phyloP scores from a whole-genome alignment of 2,113 vertebrate genomes.

The Nipponia nippon region DNA sequence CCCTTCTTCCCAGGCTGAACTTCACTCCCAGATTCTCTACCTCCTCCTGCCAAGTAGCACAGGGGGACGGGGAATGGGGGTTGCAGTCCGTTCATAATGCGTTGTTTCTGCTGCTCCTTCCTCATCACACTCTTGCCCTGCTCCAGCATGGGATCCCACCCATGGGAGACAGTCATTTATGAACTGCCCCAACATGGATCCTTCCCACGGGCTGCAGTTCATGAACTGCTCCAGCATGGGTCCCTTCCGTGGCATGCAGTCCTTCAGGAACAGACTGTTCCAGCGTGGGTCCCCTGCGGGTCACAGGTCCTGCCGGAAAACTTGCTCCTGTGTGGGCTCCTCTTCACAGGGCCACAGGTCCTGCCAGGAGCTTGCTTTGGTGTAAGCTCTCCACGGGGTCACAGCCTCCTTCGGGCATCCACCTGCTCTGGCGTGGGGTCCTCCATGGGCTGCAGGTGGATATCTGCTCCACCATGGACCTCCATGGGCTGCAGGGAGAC shows the following conservation, averaged over 20 bases:
- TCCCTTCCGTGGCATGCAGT: not conserved
- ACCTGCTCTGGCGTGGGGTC: rapidly evolving
- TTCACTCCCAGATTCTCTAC: rapidly evolving
- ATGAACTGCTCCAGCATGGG: not conserved
- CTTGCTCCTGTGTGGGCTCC: rapidly evolving
- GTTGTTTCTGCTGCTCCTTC: rapidly evolving
- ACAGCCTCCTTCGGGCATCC: not conserved
- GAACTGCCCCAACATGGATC: not conserved
- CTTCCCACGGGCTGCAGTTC: not conserved
- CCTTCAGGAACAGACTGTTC: not conserved
- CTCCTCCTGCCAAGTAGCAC: rapidly evolving
- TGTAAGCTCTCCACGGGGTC: rapidly evolving
- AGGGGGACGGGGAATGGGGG: rapidly evolving
- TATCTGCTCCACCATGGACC: not conserved
- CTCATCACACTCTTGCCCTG: not conserved
- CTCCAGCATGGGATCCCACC: not conserved
- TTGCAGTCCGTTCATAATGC: rapidly evolving
- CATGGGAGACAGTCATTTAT: not conserved
- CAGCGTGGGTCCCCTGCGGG: rapidly evolving
- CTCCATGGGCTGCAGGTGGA: not conserved
- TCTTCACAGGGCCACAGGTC: not conserved
- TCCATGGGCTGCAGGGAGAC: not conserved
- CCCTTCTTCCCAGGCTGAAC: not conserved
- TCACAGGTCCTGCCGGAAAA: not conserved
- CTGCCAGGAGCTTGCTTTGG: not conserved